Conservation (phyloP, 2,888 invertebrate genomes). For the Apamea anceps region DNA sequence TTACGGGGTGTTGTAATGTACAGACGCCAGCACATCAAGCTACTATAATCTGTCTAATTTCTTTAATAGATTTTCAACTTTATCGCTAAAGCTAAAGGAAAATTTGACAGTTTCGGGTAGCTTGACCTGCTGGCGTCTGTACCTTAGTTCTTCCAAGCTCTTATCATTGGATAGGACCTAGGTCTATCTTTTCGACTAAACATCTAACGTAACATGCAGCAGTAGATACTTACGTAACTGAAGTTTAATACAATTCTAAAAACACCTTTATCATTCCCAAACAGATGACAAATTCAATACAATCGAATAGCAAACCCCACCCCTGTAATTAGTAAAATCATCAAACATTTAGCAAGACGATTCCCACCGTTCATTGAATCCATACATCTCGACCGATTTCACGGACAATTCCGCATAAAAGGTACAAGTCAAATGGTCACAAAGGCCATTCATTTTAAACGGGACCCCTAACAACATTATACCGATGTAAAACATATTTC, state of each 20-base stretch:
- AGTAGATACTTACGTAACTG: neutral
- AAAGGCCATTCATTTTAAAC: conserved; percentile 84
- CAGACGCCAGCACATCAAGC: too few relatives aligned
- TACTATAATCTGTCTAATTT: too few relatives aligned
- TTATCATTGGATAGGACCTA: neutral
- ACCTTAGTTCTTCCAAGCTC: neutral
- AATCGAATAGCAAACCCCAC: conserved; percentile 62
- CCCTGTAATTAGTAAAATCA: conserved; percentile 83
- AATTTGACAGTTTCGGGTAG: too few relatives aligned
- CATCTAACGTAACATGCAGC: neutral
- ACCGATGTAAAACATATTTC: conserved; percentile 90
- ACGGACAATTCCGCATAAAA: conserved; percentile 87
- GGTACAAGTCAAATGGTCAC: conserved; percentile 87
- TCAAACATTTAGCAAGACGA: conserved; percentile 70
- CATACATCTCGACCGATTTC: conserved; percentile 86
- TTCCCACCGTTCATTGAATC: conserved; percentile 81
- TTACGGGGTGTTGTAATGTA: neutral
- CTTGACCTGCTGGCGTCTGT: too few relatives aligned
- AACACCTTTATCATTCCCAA: neutral
- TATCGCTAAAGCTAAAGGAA: too few relatives aligned
- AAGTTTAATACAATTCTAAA: conserved; percentile 3
- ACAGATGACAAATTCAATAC: conserved; percentile 23
- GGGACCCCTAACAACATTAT: conserved; percentile 88
- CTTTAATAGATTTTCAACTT: too few relatives aligned
- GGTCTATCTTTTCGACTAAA: neutral